These are phyloP conservation scores for Alentia gelatinosa DNA, from an alignment of 2,888 invertebrate species.

Conservation along the genomic window DNA sequence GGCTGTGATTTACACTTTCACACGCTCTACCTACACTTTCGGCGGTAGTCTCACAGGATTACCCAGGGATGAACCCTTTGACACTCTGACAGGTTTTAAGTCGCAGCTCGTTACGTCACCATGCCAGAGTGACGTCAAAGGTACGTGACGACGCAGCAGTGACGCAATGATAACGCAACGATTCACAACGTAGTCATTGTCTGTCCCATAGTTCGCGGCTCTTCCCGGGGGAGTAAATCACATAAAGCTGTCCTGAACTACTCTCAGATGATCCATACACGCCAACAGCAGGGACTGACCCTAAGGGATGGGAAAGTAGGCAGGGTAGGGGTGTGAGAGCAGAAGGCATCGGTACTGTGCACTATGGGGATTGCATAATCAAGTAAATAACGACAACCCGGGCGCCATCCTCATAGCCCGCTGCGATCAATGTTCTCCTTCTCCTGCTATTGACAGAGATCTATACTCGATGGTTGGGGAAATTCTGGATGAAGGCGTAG, in stretches of 20 bases:
- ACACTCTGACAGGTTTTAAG: neutral
- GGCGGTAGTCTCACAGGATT: neutral
- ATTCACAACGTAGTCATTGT: neutral
- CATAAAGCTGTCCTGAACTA: neutral
- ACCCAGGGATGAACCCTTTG: neutral
- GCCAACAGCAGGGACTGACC: neutral
- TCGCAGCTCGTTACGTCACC: neutral
- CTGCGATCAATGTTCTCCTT: too few relatives aligned
- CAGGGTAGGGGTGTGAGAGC: neutral
- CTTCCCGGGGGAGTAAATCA: neutral
- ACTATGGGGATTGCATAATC: neutral
- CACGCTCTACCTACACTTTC: too few relatives aligned
- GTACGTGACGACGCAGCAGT: neutral
- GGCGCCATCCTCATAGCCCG: too few relatives aligned
- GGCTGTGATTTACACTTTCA: too few relatives aligned
- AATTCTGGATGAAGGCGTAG: too few relatives aligned
- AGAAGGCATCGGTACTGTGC: neutral
- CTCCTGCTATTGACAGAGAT: too few relatives aligned
- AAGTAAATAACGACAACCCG: neutral
- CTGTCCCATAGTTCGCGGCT: neutral
- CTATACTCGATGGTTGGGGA: too few relatives aligned
- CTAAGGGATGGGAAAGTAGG: too few relatives aligned
- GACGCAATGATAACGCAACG: neutral
- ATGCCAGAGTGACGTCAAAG: neutral
- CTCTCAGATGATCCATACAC: neutral